Conservation (phyloP, 2,888 invertebrate genomes). For the Drosophila maculinotata region DNA sequence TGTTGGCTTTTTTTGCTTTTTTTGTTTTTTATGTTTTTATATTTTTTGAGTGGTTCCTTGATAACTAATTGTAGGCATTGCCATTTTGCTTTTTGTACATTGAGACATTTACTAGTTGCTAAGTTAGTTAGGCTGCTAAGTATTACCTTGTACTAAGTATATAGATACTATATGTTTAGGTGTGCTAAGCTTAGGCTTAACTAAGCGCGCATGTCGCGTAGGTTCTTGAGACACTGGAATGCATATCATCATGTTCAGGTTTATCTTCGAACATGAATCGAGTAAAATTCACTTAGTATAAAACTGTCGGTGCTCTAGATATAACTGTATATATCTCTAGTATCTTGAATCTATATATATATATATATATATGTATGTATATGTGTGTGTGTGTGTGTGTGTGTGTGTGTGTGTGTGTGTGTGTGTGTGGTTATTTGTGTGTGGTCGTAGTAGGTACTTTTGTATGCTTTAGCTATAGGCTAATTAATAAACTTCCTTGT, state of each 20-base stretch:
- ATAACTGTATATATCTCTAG: conserved; percentile 27
- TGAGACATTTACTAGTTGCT: conserved; percentile 72
- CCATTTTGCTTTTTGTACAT: conserved; percentile 68
- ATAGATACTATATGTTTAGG: conserved; percentile 49
- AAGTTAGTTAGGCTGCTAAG: conserved; percentile 50
- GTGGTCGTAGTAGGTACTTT: conserved; percentile 61
- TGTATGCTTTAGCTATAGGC: conserved; percentile 53
- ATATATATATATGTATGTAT: conserved; percentile 10
- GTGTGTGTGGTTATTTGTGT: conserved; percentile 23
- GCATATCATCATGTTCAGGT: conserved; percentile 53
- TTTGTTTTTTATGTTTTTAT: conserved; percentile 5
- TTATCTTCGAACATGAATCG: conserved; percentile 34
- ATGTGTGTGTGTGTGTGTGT: conserved; percentile 5
- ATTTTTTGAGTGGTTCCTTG: conserved; percentile 43
- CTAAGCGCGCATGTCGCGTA: conserved; percentile 36
- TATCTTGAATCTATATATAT: conserved; percentile 15
- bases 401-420: conserved; percentile 25
- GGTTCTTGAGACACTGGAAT: conserved; percentile 75
- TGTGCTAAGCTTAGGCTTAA: conserved; percentile 61
- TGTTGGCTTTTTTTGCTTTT: conserved; percentile 5
- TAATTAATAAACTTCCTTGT: conserved; percentile 53
- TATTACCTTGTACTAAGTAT: conserved; percentile 44
- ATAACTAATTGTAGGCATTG: conserved; percentile 43
- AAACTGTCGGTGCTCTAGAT: conserved; percentile 58
- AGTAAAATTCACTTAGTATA: conserved; percentile 71